A percentile compares a stretch with the other conserved stretches of the same genome.
These are phyloP conservation scores for Campoletis raptor DNA, from an alignment of 2,888 invertebrate species.

Conservation along the genomic window DNA sequence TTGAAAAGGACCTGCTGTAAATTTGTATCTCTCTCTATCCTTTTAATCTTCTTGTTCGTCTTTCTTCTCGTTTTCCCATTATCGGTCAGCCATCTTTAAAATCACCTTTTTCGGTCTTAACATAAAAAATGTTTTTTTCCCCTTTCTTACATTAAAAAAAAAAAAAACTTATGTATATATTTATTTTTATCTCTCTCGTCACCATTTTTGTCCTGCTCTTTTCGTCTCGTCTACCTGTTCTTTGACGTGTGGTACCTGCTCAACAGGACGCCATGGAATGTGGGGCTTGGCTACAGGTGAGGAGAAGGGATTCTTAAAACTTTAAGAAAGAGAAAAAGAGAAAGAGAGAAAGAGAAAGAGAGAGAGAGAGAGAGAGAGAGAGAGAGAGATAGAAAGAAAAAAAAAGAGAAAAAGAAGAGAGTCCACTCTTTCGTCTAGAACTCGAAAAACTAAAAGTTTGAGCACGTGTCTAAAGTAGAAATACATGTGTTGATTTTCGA, in stretches of 20 bases:
- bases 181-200: conserved; percentile 10
- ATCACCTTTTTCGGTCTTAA: neutral
- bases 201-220: conserved; percentile 19
- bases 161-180: neutral
- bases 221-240: conserved; percentile 64
- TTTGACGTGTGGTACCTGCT: conserved; percentile 69
- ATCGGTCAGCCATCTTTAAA: neutral
- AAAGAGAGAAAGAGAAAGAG: neutral
- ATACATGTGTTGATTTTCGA: conserved; percentile 49
- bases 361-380: neutral
- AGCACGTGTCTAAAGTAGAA: conserved; percentile 34
- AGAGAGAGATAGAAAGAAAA: neutral
- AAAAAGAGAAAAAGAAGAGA: conserved; percentile 3
- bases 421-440: conserved; percentile 26
- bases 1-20: conserved; percentile 48
- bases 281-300: conserved; percentile 71
- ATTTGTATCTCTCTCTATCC: conserved; percentile 29
- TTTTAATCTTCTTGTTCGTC: conserved; percentile 6
- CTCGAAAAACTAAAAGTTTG: conserved; percentile 13
- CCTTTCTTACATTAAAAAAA: neutral
- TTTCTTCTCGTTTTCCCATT: neutral
- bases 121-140: neutral
- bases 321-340: neutral
- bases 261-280: conserved; percentile 74
- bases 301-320: conserved; percentile 48